phyloP scores from a whole-genome alignment of 2,888 invertebrate species.

The Acleris literana region DNA sequence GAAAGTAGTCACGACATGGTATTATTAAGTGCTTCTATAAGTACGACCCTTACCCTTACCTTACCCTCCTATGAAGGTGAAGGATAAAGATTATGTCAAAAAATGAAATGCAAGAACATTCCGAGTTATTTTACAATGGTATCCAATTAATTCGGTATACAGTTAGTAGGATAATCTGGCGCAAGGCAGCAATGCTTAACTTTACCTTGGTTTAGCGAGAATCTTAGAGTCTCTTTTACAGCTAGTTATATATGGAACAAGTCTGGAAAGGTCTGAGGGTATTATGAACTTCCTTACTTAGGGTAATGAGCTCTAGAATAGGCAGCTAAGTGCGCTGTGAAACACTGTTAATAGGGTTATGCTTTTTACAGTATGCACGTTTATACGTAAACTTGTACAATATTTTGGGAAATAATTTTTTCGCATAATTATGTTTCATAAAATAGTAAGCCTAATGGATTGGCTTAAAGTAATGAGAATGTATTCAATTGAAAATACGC shows the following conservation, averaged over 20 bases:
- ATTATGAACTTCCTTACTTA: slow-evolving; percentile 5
- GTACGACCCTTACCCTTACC: too few relatives aligned
- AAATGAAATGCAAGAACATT: neutral
- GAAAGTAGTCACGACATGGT: too few relatives aligned
- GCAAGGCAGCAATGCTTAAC: neutral
- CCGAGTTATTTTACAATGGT: neutral
- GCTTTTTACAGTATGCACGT: neutral
- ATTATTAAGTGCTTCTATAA: too few relatives aligned
- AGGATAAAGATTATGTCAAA: too few relatives aligned
- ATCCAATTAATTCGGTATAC: slow-evolving; percentile 6
- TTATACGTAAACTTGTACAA: neutral
- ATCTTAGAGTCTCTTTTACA: neutral
- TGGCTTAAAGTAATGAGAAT: too few relatives aligned
- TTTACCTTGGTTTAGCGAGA: neutral
- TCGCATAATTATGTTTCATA: neutral
- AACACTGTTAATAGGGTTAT: neutral
- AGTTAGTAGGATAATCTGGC: slow-evolving; percentile 1
- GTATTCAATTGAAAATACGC: too few relatives aligned
- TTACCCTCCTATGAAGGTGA: too few relatives aligned
- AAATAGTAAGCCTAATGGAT: too few relatives aligned
- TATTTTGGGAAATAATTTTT: neutral
- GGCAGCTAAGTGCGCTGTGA: neutral
- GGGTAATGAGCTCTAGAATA: slow-evolving; percentile 2
- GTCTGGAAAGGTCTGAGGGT: neutral
- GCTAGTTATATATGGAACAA: neutral